Conservation (phyloP, 2,797 vertebrate genomes). For the Neostethus bicornis region DNA sequence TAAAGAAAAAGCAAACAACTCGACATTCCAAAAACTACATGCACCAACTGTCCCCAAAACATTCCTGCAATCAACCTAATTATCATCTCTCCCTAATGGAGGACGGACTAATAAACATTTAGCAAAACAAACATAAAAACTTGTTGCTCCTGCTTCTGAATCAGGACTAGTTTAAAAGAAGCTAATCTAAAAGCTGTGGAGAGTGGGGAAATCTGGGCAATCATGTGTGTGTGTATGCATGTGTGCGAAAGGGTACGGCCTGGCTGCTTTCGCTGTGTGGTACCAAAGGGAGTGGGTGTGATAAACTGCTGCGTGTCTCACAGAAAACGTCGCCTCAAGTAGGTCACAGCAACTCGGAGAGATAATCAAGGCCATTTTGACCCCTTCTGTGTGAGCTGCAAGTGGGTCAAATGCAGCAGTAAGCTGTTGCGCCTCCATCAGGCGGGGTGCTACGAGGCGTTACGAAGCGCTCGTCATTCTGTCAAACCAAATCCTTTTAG, state of each 20-base stretch:
- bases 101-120: neutral
- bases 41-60: conserved; percentile 1
- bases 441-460: conserved; percentile 51
- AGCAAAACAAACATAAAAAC: conserved; percentile 4
- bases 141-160: conserved; percentile 22
- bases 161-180: conserved; percentile 3
- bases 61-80: neutral
- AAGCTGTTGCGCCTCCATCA: conserved; percentile 75
- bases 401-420: conserved; percentile 78
- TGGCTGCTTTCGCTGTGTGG: conserved; percentile 31
- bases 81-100: neutral
- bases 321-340: conserved; percentile 69
- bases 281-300: conserved; percentile 46
- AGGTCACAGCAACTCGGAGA: conserved; percentile 71
- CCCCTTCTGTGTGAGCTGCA: conserved; percentile 73
- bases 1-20: conserved; percentile 8
- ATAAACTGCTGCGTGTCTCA: conserved; percentile 65
- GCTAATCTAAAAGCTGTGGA: conserved; percentile 22
- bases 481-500: conserved; percentile 61
- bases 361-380: conserved; percentile 77
- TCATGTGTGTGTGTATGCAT: too few species aligned
- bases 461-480: conserved; percentile 60
- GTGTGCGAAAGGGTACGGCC: conserved; percentile 6
- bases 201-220: neutral
- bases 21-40: conserved; percentile 5